Evolutionary conservation across 2,113 vertebrate genomes (phyloP), one percentile per base, ranked within the genome.

Genomic region (Xyliphius kryptos): DNA sequence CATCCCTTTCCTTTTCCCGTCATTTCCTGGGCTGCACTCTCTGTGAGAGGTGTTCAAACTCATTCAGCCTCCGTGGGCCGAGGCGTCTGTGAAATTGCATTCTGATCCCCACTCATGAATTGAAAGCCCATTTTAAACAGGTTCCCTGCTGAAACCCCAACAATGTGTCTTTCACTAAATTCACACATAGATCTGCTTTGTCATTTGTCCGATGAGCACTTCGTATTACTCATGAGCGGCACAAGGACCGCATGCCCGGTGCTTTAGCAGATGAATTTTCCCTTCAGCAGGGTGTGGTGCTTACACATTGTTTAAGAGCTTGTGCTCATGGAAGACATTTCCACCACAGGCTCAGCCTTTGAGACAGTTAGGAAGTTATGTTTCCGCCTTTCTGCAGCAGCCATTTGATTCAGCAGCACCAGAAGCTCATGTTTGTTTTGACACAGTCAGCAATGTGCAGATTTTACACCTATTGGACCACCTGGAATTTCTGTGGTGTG

Each of bases 281-380:
- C 38, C 14, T 15, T 26, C 16, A 14, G 44, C 40, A 63, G 62
- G 69, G 66, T 49, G 66, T 67, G 63, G 52, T 11, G 17, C 66
- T 69, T 47, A 17, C 55, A 50, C 56, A 55, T 72, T 54, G 46
- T 71, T 52, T 17, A 16, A 62, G 11, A 36, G 48, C 26, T 6
- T 14, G 14, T 65, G 52, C 49, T 65, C 58, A 64, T 50, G 38
- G 17, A 69, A 63, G 14, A 57, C 32, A 65, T 56, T 59, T 66
- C 61, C 32, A 57, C 43, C 50, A 59, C 40, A 71, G 48, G 52
- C 36, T 21, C n/a, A 56, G 17, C 48, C 55, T 56, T 71, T 43
- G 36, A 71, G 20, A 56, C 44, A 56, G 11, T 36, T 43, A 16
- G 46, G 62, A 56, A 65, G 50, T 61, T 60, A 16, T 17, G 65